Conservation (phyloP, 2,888 invertebrate genomes). For the Hirtodrosophila duncani region DNA sequence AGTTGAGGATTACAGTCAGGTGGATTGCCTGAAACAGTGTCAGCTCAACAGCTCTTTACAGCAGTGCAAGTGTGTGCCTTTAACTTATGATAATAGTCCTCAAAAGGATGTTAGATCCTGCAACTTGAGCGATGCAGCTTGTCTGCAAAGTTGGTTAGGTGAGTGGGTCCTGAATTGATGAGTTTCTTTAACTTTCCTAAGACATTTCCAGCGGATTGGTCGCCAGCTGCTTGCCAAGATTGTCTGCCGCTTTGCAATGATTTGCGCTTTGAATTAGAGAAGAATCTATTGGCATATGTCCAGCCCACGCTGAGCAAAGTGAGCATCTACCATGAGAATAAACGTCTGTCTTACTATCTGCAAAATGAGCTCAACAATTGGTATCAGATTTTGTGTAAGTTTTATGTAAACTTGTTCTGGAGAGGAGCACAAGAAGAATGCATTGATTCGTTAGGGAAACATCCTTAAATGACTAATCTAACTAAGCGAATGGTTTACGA, state of each 20-base stretch:
- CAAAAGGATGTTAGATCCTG: constrained; percentile 43
- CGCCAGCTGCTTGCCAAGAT: constrained; percentile 37
- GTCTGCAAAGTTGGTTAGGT: constrained; percentile 57
- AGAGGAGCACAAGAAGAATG: no score
- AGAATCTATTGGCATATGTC: constrained; percentile 33
- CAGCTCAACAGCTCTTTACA: constrained; percentile 41
- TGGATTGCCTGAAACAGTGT: constrained; percentile 62
- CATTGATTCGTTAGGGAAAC: no score
- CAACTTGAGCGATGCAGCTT: constrained; percentile 54
- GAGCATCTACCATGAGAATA: constrained; percentile 46
- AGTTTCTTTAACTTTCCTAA: not conserved
- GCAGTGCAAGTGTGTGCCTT: constrained; percentile 67
- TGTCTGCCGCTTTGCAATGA: constrained; percentile 66
- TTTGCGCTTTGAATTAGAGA: constrained; percentile 47
- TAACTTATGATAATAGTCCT: constrained; percentile 10
- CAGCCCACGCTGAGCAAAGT: constrained; percentile 22
- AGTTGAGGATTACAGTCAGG: constrained; percentile 45
- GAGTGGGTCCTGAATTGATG: constrained; percentile 37
- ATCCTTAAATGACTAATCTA: no score
- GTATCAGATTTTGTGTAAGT: constrained; percentile 72
- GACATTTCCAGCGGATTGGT: constrained; percentile 25
- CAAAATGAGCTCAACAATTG: constrained; percentile 62
- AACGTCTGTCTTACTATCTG: constrained; percentile 41
- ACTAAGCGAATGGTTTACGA: no score
- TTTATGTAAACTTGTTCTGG: no score